These are phyloP conservation scores for pig (Sus scrofa) DNA, from an alignment of 2,113 vertebrate species.

Conservation along the genomic window T2T-Sscrofa CM000819.6:112992501-112993000, in stretches of 20 bases:
- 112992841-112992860: neutral
- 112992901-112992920: neutral
- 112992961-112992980: neutral
- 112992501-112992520: neutral
- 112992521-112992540: constrained; percentile 38
- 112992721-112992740: neutral
- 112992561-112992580: neutral
- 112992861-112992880: neutral
- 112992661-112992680: neutral
- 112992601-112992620: neutral
- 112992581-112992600: neutral
- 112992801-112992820: neutral
- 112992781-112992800: neutral
- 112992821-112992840: neutral
- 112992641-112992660: neutral
- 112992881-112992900: neutral
- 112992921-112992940: neutral
- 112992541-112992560: constrained; percentile 13
- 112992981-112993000: neutral
- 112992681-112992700: neutral
- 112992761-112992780: neutral
- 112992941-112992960: neutral
- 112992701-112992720: neutral
- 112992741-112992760: neutral
- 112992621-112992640: neutral